Conservation (phyloP, 2,888 invertebrate genomes). For the Operophtera brumata region DNA sequence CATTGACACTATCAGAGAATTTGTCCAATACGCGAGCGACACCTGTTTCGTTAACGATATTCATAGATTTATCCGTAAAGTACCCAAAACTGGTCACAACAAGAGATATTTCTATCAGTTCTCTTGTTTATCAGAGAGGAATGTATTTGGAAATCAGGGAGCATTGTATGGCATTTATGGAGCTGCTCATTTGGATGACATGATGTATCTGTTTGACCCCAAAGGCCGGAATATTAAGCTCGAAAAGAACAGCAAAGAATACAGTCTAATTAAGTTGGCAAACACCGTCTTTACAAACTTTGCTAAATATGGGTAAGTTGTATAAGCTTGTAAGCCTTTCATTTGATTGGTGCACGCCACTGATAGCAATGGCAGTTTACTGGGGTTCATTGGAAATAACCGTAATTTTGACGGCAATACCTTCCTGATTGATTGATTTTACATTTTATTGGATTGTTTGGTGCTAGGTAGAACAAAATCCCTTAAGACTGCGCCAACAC, state of each 20-base stretch:
- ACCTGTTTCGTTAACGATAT: conserved; percentile 4
- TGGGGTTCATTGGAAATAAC: too few relatives aligned
- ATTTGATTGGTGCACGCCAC: too few relatives aligned
- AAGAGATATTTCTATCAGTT: conserved; percentile 15
- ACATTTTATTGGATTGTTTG: too few relatives aligned
- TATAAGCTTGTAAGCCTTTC: not conserved
- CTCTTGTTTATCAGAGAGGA: conserved; percentile 40
- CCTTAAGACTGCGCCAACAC: too few relatives aligned
- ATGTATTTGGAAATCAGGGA: conserved; percentile 38
- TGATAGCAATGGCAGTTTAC: too few relatives aligned
- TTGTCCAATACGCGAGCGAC: conserved; percentile 8
- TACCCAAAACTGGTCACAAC: not conserved
- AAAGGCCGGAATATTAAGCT: conserved; percentile 37
- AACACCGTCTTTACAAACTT: not conserved
- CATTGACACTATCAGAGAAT: conserved; percentile 1
- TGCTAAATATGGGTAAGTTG: conserved; percentile 6
- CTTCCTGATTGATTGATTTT: too few relatives aligned
- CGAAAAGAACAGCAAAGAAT: conserved; percentile 40
- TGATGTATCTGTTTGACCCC: conserved; percentile 44
- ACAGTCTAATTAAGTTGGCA: conserved; percentile 43
- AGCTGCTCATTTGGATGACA: conserved; percentile 49
- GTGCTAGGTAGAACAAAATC: too few relatives aligned
- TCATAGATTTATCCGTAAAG: conserved; percentile 5
- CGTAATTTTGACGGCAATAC: not conserved
- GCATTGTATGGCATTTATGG: conserved; percentile 38